Conservation (phyloP, 2,113 vertebrate genomes). For the Haemorhous mexicanus region DNA sequence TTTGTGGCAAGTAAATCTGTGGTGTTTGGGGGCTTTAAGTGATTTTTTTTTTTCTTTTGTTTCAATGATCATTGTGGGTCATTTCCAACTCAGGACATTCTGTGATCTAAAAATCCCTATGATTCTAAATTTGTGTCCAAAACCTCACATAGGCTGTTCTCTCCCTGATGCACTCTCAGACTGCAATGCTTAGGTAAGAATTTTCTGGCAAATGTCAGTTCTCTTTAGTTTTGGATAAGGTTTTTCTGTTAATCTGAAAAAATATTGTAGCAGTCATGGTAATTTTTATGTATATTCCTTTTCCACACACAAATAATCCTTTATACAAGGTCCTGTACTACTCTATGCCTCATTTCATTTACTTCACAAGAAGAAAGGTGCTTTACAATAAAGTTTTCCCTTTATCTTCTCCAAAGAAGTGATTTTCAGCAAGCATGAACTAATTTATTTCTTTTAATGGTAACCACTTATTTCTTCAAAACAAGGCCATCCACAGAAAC, state of each 20-base stretch:
- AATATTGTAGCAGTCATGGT: neutral
- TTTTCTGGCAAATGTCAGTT: neutral
- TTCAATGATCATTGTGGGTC: neutral
- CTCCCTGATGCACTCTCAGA: neutral
- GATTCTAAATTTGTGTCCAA: neutral
- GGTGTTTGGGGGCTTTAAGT: accelerated
- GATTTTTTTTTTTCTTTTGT: neutral
- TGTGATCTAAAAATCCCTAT: neutral
- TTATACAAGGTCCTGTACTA: conserved; percentile 1
- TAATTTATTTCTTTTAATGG: neutral
- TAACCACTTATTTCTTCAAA: neutral
- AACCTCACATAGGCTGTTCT: neutral
- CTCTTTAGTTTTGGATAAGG: neutral
- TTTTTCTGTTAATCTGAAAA: neutral
- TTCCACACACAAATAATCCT: neutral
- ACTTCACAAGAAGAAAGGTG: conserved; percentile 1
- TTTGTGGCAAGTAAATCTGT: neutral
- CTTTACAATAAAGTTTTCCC: neutral
- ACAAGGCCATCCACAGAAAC: neutral
- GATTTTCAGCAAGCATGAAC: neutral
- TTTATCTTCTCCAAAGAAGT: neutral
- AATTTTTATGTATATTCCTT: neutral
- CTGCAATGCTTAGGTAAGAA: neutral
- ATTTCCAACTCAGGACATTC: neutral
- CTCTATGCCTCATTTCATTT: conserved; percentile 44